phyloP scores from a whole-genome alignment of 1,140 invertebrate genomes.

The Mycetomoellerius zeteki region DNA sequence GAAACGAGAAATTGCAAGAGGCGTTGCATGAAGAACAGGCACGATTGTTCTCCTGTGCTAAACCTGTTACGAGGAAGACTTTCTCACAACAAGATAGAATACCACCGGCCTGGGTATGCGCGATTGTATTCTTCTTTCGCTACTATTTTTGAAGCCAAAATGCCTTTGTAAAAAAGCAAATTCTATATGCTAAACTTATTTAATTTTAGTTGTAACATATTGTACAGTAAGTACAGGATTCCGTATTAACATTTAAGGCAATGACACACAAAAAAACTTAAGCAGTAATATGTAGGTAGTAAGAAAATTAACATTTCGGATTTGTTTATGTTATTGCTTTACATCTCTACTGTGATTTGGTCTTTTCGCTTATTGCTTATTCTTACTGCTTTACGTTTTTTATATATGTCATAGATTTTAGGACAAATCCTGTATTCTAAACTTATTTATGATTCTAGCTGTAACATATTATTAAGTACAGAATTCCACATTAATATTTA shows the following conservation, averaged over 20 bases:
- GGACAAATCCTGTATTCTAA: conserved; percentile 6
- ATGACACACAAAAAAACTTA: too few relatives aligned
- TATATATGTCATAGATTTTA: too few relatives aligned
- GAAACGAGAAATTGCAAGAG: conserved; percentile 91
- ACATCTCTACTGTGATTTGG: too few relatives aligned
- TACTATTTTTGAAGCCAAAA: conserved; percentile 82
- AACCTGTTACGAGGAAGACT: conserved; percentile 84
- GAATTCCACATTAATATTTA: background rate
- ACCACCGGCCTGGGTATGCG: conserved; percentile 82
- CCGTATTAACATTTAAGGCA: background rate
- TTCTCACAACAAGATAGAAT: conserved; percentile 81
- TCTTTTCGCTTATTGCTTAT: too few relatives aligned
- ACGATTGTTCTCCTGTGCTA: conserved; percentile 89
- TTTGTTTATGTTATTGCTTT: too few relatives aligned
- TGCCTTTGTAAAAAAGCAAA: background rate
- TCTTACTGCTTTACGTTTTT: too few relatives aligned
- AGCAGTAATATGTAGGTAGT: too few relatives aligned
- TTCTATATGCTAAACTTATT: conserved; percentile 24
- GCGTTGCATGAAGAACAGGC: conserved; percentile 90
- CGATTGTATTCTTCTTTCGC: conserved; percentile 81
- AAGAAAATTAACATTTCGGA: too few relatives aligned
- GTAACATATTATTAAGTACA: conserved; percentile 18
- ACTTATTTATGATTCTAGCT: conserved; percentile 22
- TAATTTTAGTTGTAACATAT: conserved; percentile 3
- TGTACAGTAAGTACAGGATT: conserved; percentile 34